Base-by-base conservation (phyloP, 2,113 vertebrate genomes). In the Meles meles region DNA sequence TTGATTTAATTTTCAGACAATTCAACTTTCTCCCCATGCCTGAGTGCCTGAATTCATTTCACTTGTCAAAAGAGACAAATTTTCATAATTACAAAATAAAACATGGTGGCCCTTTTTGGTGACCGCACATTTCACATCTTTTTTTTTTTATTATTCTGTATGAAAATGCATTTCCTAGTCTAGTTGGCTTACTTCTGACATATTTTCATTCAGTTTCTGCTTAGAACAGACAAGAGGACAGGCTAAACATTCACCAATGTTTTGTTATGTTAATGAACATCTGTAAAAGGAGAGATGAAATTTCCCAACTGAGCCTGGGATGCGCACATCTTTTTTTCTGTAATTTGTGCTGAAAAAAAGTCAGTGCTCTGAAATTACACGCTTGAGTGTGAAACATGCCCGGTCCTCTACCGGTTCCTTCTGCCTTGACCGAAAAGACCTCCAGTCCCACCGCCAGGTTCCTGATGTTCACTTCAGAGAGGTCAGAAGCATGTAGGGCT, bases 1-100 rank as follows among this genome's bases (percentile, higher is more conserved):
- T 99, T 99, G 98, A 99, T 99, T 99, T 99, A 98, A 99, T 99
- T 99, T 99, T 98, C 98, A 99, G 98, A 98, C 97, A 98, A 98
- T 98, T 99, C 98, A 98, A 99, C 98, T 99, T 98, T 98, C 96
- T 96, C 97, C 98, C 97, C 95, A 98, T 98, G 99, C 98, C 98
- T 98, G 98, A 98, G 89, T 98, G 98, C 98, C 97, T 98, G 98
- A 98, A 99, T 99, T 99, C 98, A 99, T 99, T 99, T 98, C 97
- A 97, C 98, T 98, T 99, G 98, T 98, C 98, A 98, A 98, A 97
- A 98, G 97, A 99, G 98, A 99, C 98, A 98, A 98, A 98, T 98
- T 98, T 99, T 99, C 97, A 97, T 99, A 99, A 99, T 99, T 99
- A 99, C 98, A 97, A 97, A 98, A 97, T 98, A 98, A 98, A 99